Conservation (phyloP, 2,888 invertebrate species). For the Drosophila histrio region DNA sequence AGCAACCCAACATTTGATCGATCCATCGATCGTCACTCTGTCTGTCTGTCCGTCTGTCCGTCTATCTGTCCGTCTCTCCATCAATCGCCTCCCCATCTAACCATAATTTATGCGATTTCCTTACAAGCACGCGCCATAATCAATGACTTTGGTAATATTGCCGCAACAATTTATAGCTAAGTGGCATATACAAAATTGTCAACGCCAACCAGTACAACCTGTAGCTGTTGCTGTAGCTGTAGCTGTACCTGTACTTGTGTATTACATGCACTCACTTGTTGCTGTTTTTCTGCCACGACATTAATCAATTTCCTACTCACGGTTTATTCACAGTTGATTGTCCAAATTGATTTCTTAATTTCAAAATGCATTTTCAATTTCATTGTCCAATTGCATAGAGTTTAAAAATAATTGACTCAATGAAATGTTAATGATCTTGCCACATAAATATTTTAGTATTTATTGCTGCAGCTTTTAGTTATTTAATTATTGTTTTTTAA, state of each 20-base stretch:
- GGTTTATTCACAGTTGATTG: conserved; percentile 29
- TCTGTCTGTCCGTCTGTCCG: neutral
- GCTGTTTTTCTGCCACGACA: neutral
- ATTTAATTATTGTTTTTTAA: no score
- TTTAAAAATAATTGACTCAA: conserved; percentile 3
- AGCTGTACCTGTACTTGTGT: conserved; percentile 10
- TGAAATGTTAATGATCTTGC: conserved; percentile 15
- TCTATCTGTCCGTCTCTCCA: neutral
- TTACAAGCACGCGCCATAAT: conserved; percentile 69
- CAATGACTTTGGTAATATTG: conserved; percentile 42
- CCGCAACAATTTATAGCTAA: conserved; percentile 60
- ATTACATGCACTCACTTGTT: neutral
- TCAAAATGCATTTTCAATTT: conserved; percentile 28
- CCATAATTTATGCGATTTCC: conserved; percentile 68
- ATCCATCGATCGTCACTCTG: neutral
- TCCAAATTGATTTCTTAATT: conserved; percentile 45
- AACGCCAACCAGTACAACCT: conserved; percentile 62
- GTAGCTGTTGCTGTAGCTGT: conserved; percentile 20
- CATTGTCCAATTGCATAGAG: neutral
- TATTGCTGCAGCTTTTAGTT: neutral
- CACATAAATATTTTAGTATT: neutral
- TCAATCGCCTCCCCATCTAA: neutral
- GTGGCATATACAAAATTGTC: conserved; percentile 53
- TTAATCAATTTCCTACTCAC: conserved; percentile 43
- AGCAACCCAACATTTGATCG: conserved; percentile 16